These are phyloP conservation scores for Bombus confusus DNA, from an alignment of 1,140 invertebrate genomes.

Conservation along the genomic window DNA sequence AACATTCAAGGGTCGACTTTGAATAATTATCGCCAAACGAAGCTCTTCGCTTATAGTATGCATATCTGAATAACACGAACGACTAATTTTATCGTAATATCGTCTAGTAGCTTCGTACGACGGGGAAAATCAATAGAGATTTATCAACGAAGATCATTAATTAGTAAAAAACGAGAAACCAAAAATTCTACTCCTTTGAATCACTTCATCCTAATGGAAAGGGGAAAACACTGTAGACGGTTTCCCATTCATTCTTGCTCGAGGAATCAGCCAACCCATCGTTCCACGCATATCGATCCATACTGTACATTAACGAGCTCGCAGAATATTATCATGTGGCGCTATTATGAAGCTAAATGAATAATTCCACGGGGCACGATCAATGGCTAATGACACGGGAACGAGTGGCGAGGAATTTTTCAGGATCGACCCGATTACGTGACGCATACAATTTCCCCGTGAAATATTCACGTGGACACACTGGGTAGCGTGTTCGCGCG, in stretches of 20 bases:
- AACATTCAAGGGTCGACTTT: not conserved
- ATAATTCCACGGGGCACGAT: slow-evolving; percentile 6
- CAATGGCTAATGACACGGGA: slow-evolving; percentile 13
- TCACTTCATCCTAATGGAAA: not conserved
- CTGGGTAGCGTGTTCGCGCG: not conserved
- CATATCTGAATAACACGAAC: not conserved
- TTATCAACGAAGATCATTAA: not conserved
- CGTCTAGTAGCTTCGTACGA: not conserved
- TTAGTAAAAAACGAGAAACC: not conserved
- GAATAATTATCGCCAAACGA: not conserved
- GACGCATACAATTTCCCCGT: slow-evolving; percentile 3
- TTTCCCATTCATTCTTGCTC: not conserved
- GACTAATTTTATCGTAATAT: not conserved
- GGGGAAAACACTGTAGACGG: not conserved
- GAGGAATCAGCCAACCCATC: not conserved
- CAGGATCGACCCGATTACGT: not conserved
- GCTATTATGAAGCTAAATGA: slow-evolving; percentile 21
- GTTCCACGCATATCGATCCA: not conserved
- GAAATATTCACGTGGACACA: slow-evolving; percentile 27
- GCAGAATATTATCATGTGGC: not conserved
- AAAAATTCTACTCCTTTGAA: not conserved
- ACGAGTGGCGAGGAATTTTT: slow-evolving; percentile 24
- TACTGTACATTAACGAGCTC: not conserved
- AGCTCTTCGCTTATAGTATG: not conserved
- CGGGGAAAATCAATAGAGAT: not conserved